Base-by-base conservation (phyloP, 2,888 invertebrate genomes). In the Cyrtodaria siliqua region DNA sequence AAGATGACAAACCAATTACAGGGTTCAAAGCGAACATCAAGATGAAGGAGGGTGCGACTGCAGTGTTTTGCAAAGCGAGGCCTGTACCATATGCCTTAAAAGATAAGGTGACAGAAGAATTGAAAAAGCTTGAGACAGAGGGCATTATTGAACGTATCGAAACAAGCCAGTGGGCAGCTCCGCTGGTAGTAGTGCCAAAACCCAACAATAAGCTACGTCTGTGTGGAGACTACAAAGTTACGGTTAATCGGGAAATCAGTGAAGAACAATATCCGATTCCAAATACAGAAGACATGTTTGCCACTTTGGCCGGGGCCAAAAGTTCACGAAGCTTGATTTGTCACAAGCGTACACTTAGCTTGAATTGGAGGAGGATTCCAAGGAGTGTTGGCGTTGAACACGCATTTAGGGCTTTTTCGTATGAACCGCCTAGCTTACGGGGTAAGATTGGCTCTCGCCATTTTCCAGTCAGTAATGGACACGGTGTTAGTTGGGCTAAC, bases 241-340 rank as follows among this genome's bases (percentile, higher is more conserved):
- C 88, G 3, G 71, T 89, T 12, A 89, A 87, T 68, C 70, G 63
- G n/a, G 70, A 78, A 42, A 62, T 89, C n/a, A 66, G 79, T 26
- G 87, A 84, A 24, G 86, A 88, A 44, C 83, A 86, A 47, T 71
- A 81, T 71, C 68, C 67, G 64, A 59, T 87, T 73, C 77, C 80
- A 1, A 77, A 77, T 44, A 42, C 56, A 1, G 76, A 80, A 1
- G 69, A 76, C 56, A 66, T 76, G 62, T 82, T 84, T 66, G 79
- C 75, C 8, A 53, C 29, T 14, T 53, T 77, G 16, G 68, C 74
- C 16, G 76, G n/a, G 77, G 79, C 16, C 9, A 78, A 44, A 69
- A 74, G 42, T 83, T 82, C 53, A 79, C 71, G 18, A 77, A 77
- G 57, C 40, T 83, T 12, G 79, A 83, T 57, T 44, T 79, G 33